Percentiles rank a stretch among this genome's conserved stretches.
phyloP scores from a whole-genome alignment of 2,888 invertebrate species.

The Plutella xylostella region DNA sequence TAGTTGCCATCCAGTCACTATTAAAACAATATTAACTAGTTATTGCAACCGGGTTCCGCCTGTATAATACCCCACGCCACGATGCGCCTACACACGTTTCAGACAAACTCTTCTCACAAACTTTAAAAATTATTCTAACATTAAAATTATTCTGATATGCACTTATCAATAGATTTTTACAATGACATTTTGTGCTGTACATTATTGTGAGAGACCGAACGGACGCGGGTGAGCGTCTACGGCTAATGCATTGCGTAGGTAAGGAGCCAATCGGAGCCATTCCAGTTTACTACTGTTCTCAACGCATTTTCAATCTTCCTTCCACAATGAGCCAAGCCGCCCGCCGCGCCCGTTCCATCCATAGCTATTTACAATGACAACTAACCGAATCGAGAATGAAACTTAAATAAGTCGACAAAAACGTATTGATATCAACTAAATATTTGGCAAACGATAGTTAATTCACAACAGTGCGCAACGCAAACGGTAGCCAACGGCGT shows the following conservation, averaged over 20 bases:
- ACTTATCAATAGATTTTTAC: conserved; percentile 61
- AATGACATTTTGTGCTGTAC: conserved; percentile 64
- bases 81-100: conserved; percentile 10
- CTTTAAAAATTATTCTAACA: conserved; percentile 53
- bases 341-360: conserved; percentile 32
- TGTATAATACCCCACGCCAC: too few species aligned
- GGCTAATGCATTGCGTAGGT: not conserved
- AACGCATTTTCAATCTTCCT: not conserved
- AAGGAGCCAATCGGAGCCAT: not conserved
- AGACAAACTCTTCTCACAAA: conserved; percentile 23
- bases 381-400: conserved; percentile 37
- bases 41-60: conserved; percentile 24
- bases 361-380: conserved; percentile 49
- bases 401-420: conserved; percentile 33
- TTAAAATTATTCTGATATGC: conserved; percentile 66
- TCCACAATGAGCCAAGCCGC: conserved; percentile 12
- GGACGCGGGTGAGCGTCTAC: not conserved
- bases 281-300: conserved; percentile 40
- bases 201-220: conserved; percentile 26
- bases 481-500: conserved; percentile 30
- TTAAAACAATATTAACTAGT: too few species aligned
- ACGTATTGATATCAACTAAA: conserved; percentile 41
- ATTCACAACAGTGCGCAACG: conserved; percentile 29
- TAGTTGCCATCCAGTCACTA: conserved; percentile 10
- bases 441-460: conserved; percentile 50